Conservation (phyloP, 2,113 vertebrate genomes). For the Neomonachus schauinslandi region DNA sequence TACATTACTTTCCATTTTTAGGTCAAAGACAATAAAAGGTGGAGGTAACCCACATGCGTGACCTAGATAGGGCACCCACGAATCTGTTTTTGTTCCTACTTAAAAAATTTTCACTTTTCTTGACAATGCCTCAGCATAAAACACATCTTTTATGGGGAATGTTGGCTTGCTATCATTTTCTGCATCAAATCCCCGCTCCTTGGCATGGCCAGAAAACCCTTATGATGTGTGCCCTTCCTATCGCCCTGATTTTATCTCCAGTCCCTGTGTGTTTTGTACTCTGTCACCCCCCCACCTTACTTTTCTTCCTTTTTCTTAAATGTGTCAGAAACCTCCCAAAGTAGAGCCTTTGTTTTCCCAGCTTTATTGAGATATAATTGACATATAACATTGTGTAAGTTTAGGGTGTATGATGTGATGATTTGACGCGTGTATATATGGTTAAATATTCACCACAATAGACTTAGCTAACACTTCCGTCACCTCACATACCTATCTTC, state of each 20-base stretch:
- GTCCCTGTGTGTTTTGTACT: neutral
- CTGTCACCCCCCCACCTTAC: no score
- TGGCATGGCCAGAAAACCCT: no score
- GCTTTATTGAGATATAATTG: neutral
- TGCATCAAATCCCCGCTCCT: neutral
- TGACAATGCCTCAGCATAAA: neutral
- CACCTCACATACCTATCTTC: neutral
- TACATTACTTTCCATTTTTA: neutral
- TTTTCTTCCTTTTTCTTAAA: neutral
- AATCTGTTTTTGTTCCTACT: neutral
- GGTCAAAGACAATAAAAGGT: neutral
- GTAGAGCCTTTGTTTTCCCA: neutral
- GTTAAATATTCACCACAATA: neutral
- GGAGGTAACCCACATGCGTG: neutral
- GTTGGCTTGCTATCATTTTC: neutral
- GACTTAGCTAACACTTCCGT: neutral
- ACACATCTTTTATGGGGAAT: neutral
- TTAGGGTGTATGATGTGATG: neutral
- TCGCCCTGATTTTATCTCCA: neutral
- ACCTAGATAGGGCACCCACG: neutral
- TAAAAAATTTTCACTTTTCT: neutral
- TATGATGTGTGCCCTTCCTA: rapidly evolving
- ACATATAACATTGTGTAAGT: neutral
- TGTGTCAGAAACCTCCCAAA: neutral
- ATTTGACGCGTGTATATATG: neutral